Evolutionary conservation across 2,797 vertebrate genomes (phyloP).

Genomic region (Neostethus bicornis): DNA sequence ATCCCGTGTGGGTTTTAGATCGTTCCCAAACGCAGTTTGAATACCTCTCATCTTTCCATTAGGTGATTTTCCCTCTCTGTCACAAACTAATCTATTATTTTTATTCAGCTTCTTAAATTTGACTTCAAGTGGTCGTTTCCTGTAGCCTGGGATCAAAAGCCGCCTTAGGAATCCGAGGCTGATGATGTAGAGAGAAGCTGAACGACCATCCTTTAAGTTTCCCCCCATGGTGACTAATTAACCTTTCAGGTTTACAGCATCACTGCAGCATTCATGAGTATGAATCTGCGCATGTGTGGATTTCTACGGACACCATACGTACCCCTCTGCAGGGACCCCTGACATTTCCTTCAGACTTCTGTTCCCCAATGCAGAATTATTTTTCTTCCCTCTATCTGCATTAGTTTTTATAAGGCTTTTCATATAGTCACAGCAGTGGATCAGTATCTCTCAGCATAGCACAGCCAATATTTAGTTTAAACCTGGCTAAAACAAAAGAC

Average conservation of each 20-base stretch:
- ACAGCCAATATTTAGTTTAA: too few species aligned
- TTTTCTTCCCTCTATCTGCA: not conserved
- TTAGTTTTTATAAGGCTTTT: conserved; percentile 1
- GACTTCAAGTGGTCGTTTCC: conserved; percentile 59
- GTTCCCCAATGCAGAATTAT: not conserved
- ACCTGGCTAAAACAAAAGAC: too few species aligned
- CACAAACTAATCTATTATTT: conserved; percentile 41
- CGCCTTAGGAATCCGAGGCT: conserved; percentile 38
- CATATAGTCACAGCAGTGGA: not conserved
- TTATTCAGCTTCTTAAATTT: conserved; percentile 47
- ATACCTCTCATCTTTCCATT: not conserved
- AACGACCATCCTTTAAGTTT: conserved; percentile 52
- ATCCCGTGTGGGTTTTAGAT: conserved; percentile 4
- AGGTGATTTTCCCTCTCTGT: not conserved
- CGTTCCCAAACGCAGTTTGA: not conserved
- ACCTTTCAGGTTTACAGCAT: conserved; percentile 61
- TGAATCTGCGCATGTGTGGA: conserved; percentile 9
- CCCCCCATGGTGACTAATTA: conserved; percentile 66
- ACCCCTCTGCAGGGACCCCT: conserved; percentile 15
- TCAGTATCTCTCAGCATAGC: conserved; percentile 1
- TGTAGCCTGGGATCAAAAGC: conserved; percentile 35
- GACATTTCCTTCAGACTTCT: conserved; percentile 52
- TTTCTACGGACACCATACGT: conserved; percentile 9
- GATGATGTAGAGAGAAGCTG: conserved; percentile 41
- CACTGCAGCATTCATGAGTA: conserved; percentile 8